Evolutionary conservation across 2,888 invertebrate species (phyloP), one percentile per base, ranked within the genome.

Genomic region (Pilophorus perplexus): DNA sequence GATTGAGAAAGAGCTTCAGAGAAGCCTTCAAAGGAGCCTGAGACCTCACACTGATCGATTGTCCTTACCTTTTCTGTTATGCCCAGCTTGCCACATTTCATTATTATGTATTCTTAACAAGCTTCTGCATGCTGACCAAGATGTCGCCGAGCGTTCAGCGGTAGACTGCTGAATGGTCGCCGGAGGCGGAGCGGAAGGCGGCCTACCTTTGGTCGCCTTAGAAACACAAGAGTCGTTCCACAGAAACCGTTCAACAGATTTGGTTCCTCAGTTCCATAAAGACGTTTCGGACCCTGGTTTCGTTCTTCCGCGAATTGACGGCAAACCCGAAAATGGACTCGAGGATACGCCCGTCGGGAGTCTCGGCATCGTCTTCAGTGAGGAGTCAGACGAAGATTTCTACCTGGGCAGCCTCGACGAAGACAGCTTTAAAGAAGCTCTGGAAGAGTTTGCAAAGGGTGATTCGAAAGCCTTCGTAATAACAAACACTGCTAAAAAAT

Each of bases 351-450:
- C 23, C 10, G 27, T 50, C 50, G 50, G 50, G 25, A 27, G 27
- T 8, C 27, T 50, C 25, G 50, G 50, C 25, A 27, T 50, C 50
- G 50, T 27, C 50, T 14, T 27, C 14, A 27, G 27, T 12, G 50
- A 50, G 27, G 50, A 50, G 3, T 50, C 50, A 8, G 54, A 54
- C n/a, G 60, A 60, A 18, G 60, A 60, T 44, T 60, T 60, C 44
- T 60, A 60, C 44, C 8, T 60, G 16, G 60, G 46, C 16, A 44
- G 44, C 27, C 60, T 60, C 46, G 60, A 60, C 60, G 60, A 60
- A n/a, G 60, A 60, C 18, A 28, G 60, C 46, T 60, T 60, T 28
- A 60, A 60, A 60, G 60, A 60, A 46, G 60, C 60, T 42, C 27
- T 60, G 42, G 46, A 60, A 60, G 60, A 46, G 27, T 60, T 60